Evolutionary conservation across 2,888 invertebrate genomes (phyloP).

Genomic region (Epistrophella euchroma): DNA sequence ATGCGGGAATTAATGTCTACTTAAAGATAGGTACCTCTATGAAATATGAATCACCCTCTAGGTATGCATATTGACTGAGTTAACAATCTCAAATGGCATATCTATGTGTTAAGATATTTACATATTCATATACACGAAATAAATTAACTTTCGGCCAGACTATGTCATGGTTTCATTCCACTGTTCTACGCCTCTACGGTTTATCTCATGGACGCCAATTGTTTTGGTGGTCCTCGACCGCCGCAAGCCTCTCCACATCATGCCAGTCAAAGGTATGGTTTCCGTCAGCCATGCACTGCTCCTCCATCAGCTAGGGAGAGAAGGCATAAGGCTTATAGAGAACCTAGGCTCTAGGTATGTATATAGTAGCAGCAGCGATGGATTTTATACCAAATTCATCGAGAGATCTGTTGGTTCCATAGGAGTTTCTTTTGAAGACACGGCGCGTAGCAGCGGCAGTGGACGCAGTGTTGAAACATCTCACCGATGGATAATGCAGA

Average conservation of each 20-base stretch:
- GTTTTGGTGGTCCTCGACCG: conserved; percentile 51
- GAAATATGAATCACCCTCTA: too few species aligned
- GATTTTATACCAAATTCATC: conserved; percentile 68
- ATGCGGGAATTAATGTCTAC: too few species aligned
- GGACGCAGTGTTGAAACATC: conserved; percentile 46
- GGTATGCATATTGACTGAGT: too few species aligned
- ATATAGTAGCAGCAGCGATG: neutral
- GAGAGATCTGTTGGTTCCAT: conserved; percentile 33
- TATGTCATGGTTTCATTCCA: neutral
- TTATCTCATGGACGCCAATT: conserved; percentile 66
- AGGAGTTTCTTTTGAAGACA: conserved; percentile 35
- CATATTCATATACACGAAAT: too few species aligned
- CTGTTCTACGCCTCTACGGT: conserved; percentile 25
- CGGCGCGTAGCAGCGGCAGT: neutral
- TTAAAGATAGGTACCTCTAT: too few species aligned
- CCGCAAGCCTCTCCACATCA: conserved; percentile 67
- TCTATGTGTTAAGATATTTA: too few species aligned
- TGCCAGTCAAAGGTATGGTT: conserved; percentile 69
- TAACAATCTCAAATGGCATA: too few species aligned
- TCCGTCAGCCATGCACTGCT: conserved; percentile 60
- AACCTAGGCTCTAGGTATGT: conserved; percentile 18
- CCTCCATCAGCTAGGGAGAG: conserved; percentile 12
- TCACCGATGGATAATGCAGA: conserved; percentile 58
- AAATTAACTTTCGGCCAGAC: neutral
- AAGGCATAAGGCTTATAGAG: conserved; percentile 8